Base-by-base conservation (phyloP, 2,113 vertebrate species). In the Phaethornis superciliosus region DNA sequence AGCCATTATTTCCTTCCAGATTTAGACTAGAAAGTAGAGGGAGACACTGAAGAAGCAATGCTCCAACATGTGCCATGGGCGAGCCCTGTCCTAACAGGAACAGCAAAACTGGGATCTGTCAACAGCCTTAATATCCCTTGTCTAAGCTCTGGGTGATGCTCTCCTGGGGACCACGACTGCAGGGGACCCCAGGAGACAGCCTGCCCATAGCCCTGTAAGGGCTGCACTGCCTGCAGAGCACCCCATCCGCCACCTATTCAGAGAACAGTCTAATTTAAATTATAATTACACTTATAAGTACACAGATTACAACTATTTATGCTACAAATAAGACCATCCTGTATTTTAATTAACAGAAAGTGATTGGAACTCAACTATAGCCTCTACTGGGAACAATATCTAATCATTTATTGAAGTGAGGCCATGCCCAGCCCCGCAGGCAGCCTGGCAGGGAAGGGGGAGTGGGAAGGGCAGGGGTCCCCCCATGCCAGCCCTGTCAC, bases 301-400 rank as follows among this genome's bases (percentile, higher is more conserved):
- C 78, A 92, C 78, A 91, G 85, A 96, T 97, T 96, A 96, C 80
- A 96, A 95, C 80, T 95, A 93, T 95, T 88, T 96, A 94, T 97
- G 51, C 88, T 91, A 95, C 88, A 88, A 92, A 94, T 86, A 96
- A 93, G 76, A 89, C 90, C 92, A 95, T 92, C 91, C 88, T 94
- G 59, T 88, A 82, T 68, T 95, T 97, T 96, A 97, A 96, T 91
- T 86, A 97, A 96, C 58, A 92, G 85, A 92, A 96, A 94, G 88
- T 72, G 69, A 95, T 56, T 95, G 75, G 78, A 95, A 95, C 91
- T 95, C 96, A 94, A 88, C 80, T 89, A 55, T 71, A 88, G 80
- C 93, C 85, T 95, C 88, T 92, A 24, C 44, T 65, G 88, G 90
- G 80, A 96, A 92, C 74, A 96, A 85, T 95, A 96, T 80, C 63